phyloP scores from a whole-genome alignment of 2,888 invertebrate genomes.

The Acleris cristana region DNA sequence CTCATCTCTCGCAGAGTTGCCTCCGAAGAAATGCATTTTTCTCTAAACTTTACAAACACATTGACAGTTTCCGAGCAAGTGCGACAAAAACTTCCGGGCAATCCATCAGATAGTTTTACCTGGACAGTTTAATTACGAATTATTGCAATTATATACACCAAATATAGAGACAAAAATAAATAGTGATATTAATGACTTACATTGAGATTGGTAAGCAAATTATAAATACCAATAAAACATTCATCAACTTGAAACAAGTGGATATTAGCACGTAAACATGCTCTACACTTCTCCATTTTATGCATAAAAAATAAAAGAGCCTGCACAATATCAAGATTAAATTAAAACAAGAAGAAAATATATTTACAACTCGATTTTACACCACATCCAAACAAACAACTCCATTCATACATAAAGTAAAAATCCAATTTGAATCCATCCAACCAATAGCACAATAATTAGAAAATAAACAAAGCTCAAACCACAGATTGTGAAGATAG shows the following conservation, averaged over 20 bases:
- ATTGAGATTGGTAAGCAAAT: slow-evolving; percentile 19
- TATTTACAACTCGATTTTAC: too few species aligned
- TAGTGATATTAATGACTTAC: slow-evolving; percentile 3
- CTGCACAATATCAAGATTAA: not conserved
- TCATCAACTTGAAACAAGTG: slow-evolving; percentile 8
- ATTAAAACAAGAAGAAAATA: too few species aligned
- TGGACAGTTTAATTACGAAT: slow-evolving; percentile 4
- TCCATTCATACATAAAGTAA: too few species aligned
- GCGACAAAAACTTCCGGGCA: slow-evolving; percentile 20
- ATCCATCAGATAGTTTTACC: slow-evolving; percentile 12
- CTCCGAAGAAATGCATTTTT: slow-evolving; percentile 27
- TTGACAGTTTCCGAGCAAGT: slow-evolving; percentile 16
- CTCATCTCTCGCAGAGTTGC: slow-evolving; percentile 6
- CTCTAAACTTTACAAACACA: slow-evolving; percentile 17
- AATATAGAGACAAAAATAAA: not conserved
- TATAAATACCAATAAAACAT: slow-evolving; percentile 12
- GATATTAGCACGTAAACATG: slow-evolving; percentile 14
- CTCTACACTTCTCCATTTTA: slow-evolving; percentile 23
- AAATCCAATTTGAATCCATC: too few species aligned
- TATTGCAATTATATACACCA: too few species aligned
- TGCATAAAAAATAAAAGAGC: not conserved
- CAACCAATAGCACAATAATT: too few species aligned
- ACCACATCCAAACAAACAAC: too few species aligned
- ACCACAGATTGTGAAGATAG: too few species aligned
- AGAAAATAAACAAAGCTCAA: too few species aligned